These are phyloP conservation scores for Drosophila baimaii DNA, from an alignment of 1,140 invertebrate species.

Conservation along the genomic window DNA sequence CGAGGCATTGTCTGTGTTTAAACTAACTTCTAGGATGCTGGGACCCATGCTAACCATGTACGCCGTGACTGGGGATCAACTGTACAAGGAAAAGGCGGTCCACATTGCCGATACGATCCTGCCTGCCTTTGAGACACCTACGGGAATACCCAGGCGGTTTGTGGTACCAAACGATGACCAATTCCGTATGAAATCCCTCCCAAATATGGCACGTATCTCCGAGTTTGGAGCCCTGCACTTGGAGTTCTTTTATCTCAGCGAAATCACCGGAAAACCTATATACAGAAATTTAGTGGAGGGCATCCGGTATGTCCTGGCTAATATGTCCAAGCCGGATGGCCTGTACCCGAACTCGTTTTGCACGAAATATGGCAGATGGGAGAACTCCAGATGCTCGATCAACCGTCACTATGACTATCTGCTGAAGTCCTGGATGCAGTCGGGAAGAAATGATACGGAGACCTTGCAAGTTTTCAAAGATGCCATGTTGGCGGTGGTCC, in stretches of 20 bases:
- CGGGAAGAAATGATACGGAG: conserved; percentile 90
- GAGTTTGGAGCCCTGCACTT: conserved; percentile 98
- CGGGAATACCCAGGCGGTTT: conserved; percentile 95
- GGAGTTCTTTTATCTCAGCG: conserved; percentile 97
- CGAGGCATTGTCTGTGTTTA: conserved; percentile 97
- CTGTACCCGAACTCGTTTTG: conserved; percentile 98
- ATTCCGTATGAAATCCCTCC: conserved; percentile 92
- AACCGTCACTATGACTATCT: conserved; percentile 99
- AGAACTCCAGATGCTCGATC: conserved; percentile 88
- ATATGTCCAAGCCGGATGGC: conserved; percentile 94
- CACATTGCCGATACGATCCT: conserved; percentile 96
- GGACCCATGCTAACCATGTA: conserved; percentile 96
- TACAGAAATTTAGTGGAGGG: conserved; percentile 93
- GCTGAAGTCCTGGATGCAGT: conserved; percentile 97
- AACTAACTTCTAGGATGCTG: conserved; percentile 98
- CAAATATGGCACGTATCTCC: conserved; percentile 96
- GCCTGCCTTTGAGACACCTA: conserved; percentile 98
- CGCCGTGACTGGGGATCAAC: conserved; percentile 96
- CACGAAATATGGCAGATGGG: conserved; percentile 90
- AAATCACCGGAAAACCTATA: conserved; percentile 95
- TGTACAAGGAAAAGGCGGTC: conserved; percentile 96
- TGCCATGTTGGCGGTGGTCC: conserved; percentile 91
- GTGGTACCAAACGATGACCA: conserved; percentile 89
- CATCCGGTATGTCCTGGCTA: conserved; percentile 92
- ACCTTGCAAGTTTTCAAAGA: conserved; percentile 96